phyloP scores from a whole-genome alignment of 2,888 invertebrate species.

The Synanthedon vespiformis region DNA sequence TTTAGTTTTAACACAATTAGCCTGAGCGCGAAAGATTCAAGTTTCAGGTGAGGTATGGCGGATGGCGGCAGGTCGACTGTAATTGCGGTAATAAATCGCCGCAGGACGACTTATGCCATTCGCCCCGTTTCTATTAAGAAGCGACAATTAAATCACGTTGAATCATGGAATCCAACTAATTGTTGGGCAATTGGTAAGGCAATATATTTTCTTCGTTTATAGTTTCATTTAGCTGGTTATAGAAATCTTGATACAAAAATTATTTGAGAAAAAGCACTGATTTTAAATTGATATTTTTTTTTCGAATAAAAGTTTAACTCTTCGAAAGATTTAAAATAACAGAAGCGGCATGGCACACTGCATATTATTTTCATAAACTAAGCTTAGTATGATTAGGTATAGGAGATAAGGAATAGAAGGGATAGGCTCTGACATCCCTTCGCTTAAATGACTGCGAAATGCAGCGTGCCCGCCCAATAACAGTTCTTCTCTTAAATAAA shows the following conservation, averaged over 20 bases:
- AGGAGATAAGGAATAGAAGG: no score
- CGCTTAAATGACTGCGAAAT: no score
- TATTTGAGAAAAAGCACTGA: no score
- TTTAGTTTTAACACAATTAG: constrained; percentile 10
- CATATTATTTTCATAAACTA: constrained; percentile 3
- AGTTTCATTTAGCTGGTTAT: no score
- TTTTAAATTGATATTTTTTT: no score
- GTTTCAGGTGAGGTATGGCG: constrained; percentile 31
- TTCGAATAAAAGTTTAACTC: no score
- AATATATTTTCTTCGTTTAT: not conserved
- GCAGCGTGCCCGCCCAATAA: not conserved
- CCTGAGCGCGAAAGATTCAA: constrained; percentile 30
- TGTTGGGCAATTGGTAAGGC: constrained; percentile 19
- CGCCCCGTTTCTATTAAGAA: constrained; percentile 30
- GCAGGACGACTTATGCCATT: constrained; percentile 41
- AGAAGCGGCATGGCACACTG: no score
- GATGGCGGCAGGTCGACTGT: constrained; percentile 42
- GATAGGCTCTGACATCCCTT: no score
- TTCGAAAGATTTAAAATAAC: no score
- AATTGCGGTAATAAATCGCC: constrained; percentile 61
- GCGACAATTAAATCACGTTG: constrained; percentile 60
- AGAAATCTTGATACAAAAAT: no score
- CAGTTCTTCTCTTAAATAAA: constrained; percentile 4
- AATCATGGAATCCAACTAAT: constrained; percentile 52
- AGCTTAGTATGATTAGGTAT: not conserved